phyloP scores from a whole-genome alignment of 2,113 vertebrate species.

The Phocoena sinus region DNA sequence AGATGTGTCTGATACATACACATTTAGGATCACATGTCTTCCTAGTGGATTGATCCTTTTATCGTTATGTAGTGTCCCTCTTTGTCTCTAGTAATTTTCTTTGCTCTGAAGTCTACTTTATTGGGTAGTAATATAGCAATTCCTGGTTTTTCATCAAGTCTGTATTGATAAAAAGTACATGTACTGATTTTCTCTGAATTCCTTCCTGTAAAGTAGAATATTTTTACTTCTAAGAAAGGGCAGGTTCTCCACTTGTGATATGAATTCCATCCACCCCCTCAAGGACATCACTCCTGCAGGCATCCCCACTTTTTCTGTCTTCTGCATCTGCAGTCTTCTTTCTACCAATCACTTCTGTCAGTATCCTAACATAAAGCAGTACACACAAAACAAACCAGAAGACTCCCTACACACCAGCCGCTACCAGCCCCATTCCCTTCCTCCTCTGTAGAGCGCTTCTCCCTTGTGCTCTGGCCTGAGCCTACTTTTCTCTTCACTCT shows the following conservation, averaged over 20 bases:
- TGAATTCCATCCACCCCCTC: too few relatives aligned
- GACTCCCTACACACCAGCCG: rapidly evolving
- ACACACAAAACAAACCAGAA: neutral
- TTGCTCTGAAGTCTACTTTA: neutral
- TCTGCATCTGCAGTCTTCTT: neutral
- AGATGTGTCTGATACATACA: neutral
- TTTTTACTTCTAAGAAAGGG: neutral
- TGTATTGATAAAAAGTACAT: neutral
- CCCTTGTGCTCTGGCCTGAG: too few relatives aligned
- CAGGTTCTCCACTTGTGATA: neutral
- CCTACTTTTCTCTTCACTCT: neutral
- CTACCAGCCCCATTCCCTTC: neutral
- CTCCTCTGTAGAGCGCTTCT: neutral
- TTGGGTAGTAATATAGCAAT: neutral
- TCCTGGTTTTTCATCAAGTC: neutral
- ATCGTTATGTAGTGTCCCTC: neutral
- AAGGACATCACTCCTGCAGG: neutral
- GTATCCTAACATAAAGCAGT: neutral
- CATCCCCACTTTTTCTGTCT: neutral
- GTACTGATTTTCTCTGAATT: neutral
- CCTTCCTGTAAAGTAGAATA: neutral
- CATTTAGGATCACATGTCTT: neutral
- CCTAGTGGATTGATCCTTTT: neutral
- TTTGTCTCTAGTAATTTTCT: neutral
- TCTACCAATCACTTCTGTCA: neutral